Conservation (phyloP, 1,140 invertebrate species). For the Lasioglossum baleicum region DNA sequence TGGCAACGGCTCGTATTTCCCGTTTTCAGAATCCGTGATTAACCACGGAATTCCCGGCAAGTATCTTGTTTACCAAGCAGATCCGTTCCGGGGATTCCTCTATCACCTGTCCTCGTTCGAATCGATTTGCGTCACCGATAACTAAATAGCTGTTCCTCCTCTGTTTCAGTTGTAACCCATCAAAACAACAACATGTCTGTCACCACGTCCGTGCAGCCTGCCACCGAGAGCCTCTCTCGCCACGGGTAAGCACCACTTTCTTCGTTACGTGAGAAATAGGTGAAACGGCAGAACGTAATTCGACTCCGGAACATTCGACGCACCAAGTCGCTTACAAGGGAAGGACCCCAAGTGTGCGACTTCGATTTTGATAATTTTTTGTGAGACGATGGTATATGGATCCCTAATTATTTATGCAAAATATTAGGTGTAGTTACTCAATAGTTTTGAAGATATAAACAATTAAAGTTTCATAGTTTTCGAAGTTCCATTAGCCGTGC, state of each 20-base stretch:
- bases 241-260: conserved; percentile 66
- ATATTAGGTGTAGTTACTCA: too few species aligned
- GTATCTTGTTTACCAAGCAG: neutral
- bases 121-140: neutral
- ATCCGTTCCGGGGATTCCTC: neutral
- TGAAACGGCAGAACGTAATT: neutral
- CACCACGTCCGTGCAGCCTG: conserved; percentile 70
- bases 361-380: too few species aligned
- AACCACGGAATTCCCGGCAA: neutral
- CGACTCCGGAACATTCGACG: too few species aligned
- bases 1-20: too few species aligned
- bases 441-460: too few species aligned
- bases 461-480: too few species aligned
- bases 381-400: too few species aligned
- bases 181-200: conserved; percentile 70
- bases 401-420: too few species aligned
- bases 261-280: neutral
- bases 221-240: conserved; percentile 71
- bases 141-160: conserved; percentile 30
- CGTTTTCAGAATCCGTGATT: too few species aligned
- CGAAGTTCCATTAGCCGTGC: too few species aligned
- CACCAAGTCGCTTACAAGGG: too few species aligned
- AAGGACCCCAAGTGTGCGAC: too few species aligned
- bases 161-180: conserved; percentile 65
- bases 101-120: neutral